A percentile compares a stretch with the other conserved stretches of the same genome.
Evolutionary conservation across 2,888 invertebrate genomes (phyloP).

Genomic region (Cenopis cana): DNA sequence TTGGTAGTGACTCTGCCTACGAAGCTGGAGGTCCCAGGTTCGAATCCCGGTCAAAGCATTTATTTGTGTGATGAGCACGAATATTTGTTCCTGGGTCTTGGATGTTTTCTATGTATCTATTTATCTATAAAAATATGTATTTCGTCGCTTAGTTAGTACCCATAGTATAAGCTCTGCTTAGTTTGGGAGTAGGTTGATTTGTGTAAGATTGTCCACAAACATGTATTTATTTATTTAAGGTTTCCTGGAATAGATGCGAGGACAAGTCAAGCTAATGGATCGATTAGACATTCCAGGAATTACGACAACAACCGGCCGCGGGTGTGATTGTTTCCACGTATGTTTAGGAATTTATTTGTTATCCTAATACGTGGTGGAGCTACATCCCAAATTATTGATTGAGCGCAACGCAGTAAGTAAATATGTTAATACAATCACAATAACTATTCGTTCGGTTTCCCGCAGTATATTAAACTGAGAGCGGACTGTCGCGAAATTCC

Average conservation of each 20-base stretch:
- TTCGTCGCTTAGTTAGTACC: no score
- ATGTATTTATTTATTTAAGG: no score
- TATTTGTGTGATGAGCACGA: no score
- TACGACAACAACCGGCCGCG: neutral
- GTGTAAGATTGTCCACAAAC: no score
- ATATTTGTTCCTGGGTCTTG: no score
- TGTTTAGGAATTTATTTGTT: conserved; percentile 12
- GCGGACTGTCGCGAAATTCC: conserved; percentile 71
- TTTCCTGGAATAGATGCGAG: neutral
- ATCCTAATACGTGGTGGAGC: conserved; percentile 20
- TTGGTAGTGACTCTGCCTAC: no score
- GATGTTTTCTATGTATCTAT: no score
- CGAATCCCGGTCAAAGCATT: no score
- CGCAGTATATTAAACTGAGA: conserved; percentile 67
- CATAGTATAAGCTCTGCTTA: no score
- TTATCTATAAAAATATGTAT: no score
- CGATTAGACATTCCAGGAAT: conserved; percentile 4
- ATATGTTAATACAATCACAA: conserved; percentile 68
- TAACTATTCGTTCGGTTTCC: conserved; percentile 62
- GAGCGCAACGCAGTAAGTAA: conserved; percentile 57
- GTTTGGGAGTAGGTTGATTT: no score
- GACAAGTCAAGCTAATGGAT: conserved; percentile 3
- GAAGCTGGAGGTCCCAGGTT: no score
- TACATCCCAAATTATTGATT: conserved; percentile 46
- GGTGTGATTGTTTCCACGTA: neutral